These are phyloP conservation scores for Halichoeres trimaculatus DNA, from an alignment of 2,113 vertebrate genomes.

Conservation along the genomic window DNA sequence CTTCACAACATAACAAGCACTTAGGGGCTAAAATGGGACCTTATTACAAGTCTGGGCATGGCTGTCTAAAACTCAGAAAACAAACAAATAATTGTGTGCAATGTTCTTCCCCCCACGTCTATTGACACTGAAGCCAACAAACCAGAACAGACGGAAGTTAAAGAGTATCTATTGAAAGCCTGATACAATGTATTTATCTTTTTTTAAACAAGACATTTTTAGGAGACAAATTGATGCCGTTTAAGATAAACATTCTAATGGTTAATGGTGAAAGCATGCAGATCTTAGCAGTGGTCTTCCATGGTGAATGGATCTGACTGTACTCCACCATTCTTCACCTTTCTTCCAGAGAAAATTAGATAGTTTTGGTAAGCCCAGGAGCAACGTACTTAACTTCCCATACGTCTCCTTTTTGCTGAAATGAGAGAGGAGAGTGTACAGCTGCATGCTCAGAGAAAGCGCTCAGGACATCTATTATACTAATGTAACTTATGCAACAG, in stretches of 20 bases:
- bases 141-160: no score
- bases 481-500: not conserved
- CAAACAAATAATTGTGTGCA: not conserved
- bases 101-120: not conserved
- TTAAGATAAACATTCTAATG: not conserved
- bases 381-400: constrained; percentile 9
- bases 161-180: no score
- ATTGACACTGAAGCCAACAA: no score
- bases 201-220: not conserved
- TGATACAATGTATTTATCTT: not conserved
- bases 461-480: constrained; percentile 6
- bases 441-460: not conserved
- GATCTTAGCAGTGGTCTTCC: not conserved
- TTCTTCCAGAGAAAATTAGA: no score
- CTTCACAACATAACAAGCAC: constrained; percentile 50
- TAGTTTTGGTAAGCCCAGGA: constrained; percentile 11
- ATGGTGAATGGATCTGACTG: not conserved
- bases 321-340: constrained; percentile 2
- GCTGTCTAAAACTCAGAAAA: constrained; percentile 8
- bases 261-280: not conserved
- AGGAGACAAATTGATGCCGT: not conserved
- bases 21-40: constrained; percentile 45
- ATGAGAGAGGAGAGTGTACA: constrained; percentile 12
- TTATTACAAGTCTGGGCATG: constrained; percentile 13
- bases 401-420: constrained; percentile 1